These are phyloP conservation scores for Cynopterus brachyotis DNA, from an alignment of 2,113 vertebrate species.

Conservation along the genomic window DNA sequence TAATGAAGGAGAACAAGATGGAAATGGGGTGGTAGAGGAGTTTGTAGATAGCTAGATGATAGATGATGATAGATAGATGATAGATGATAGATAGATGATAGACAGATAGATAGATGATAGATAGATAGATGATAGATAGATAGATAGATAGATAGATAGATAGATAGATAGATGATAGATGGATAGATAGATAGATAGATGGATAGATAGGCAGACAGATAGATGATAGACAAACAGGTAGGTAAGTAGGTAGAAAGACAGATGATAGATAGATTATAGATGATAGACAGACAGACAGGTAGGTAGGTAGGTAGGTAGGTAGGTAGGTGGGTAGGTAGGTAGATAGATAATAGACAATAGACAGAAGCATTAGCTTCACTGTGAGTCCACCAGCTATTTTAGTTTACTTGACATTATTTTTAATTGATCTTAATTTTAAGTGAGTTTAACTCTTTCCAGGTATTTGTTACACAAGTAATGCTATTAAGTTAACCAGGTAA, in stretches of 20 bases:
- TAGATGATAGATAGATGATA: not conserved
- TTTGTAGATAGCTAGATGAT: not conserved
- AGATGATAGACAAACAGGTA: not conserved
- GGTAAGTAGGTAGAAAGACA: too few species aligned
- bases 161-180: too few species aligned
- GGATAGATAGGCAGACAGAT: too few species aligned
- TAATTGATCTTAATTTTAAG: not conserved
- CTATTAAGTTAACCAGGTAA: not conserved
- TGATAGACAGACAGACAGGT: not conserved
- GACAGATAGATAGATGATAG: too few species aligned
- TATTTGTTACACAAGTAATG: not conserved
- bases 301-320: not conserved
- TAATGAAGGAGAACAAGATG: not conserved
- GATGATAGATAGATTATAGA: not conserved
- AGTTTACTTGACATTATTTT: not conserved
- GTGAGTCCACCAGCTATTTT: not conserved
- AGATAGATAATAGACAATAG: too few species aligned
- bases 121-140: too few species aligned
- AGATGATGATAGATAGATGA: not conserved
- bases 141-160: too few species aligned
- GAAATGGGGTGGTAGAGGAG: fast-evolving
- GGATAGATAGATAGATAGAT: not conserved
- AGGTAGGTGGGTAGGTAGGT: too few species aligned
- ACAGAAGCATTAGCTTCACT: not conserved
- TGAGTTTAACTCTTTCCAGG: not conserved